These are phyloP conservation scores for Drosophila melanica DNA, from an alignment of 1,140 invertebrate species.

Conservation along the genomic window DNA sequence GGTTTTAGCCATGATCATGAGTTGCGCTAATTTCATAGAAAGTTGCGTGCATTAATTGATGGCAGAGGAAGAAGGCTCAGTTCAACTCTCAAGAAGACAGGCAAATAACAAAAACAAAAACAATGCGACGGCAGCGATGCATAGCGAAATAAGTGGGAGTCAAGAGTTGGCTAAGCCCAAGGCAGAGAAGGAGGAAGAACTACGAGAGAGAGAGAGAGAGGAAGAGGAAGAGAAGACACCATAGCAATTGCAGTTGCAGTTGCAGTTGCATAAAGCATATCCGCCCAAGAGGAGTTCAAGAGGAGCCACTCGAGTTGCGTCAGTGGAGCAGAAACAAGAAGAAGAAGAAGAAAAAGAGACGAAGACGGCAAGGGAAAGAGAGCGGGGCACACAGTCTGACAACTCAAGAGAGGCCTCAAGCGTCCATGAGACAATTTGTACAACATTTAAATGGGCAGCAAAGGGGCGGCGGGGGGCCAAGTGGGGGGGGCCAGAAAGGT, in stretches of 20 bases:
- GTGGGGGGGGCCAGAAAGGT: not conserved
- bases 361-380: not conserved
- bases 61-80: not conserved
- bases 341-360: not conserved
- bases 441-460: conserved; percentile 46
- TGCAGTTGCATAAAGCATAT: conserved; percentile 40
- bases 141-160: conserved; percentile 29
- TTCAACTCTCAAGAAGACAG: conserved; percentile 2
- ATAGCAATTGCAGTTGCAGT: conserved; percentile 20
- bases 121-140: conserved; percentile 25
- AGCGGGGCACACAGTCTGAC: conserved; percentile 3
- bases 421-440: conserved; percentile 50
- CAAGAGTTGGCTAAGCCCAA: not conserved
- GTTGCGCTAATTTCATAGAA: conserved; percentile 65
- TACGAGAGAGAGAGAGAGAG: too few species aligned
- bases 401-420: conserved; percentile 37
- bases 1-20: conserved; percentile 19
- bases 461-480: not conserved
- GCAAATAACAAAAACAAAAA: conserved; percentile 14
- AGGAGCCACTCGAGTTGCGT: conserved; percentile 40
- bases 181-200: not conserved
- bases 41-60: conserved; percentile 69
- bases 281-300: conserved; percentile 2
- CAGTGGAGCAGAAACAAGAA: conserved; percentile 48
- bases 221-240: not conserved